Evolutionary conservation across 2,888 invertebrate species (phyloP), one percentile per base, ranked within the genome.

Genomic region (Drosophila algonquin): DNA sequence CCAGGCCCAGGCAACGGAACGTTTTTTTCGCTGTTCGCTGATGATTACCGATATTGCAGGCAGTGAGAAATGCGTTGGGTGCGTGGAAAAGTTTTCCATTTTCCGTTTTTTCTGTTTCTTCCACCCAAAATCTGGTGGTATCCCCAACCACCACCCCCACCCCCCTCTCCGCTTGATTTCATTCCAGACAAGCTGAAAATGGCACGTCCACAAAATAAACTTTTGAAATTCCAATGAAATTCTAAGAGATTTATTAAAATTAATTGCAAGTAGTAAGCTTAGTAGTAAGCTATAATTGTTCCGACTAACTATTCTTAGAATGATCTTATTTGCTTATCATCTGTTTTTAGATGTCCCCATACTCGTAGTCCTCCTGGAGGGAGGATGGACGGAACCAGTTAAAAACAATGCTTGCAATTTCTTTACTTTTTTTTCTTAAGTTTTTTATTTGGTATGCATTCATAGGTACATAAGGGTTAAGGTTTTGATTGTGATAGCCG

Each of bases 41-140:
- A 87, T 89, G 83, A 83, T 84, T 81, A 72, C 89, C 85, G 87
- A 83, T 83, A 83, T 81, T 78, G 87, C 61, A 84, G 65, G 72
- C 81, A 72, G 74, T 78, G 85, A 84, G 65, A 83, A 83, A 89
- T 84, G 89, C 83, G 87, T 87, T 71, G 87, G 73, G 76, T 83
- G 89, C 85, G 89, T 83, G 83, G 85, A 89, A 83, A 83, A 75
- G 70, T 76, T 82, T 81, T 60, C 62, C 51, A 62, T 73, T 82
- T 84, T 79, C 71, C 51, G 30, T 56, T 73, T 72, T 80, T 64
- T 63, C 68, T 73, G 69, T 80, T 64, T 63, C 68, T 51, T 67
- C 51, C 47, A 56, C 35, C 62, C 62, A 69, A 76, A 80, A 80
- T 78, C 79, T 83, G 73, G 54, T 75, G 77, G 77, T 54, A 30